Conservation (phyloP, 2,888 invertebrate species). For the Caenorhabditis sp. region DNA sequence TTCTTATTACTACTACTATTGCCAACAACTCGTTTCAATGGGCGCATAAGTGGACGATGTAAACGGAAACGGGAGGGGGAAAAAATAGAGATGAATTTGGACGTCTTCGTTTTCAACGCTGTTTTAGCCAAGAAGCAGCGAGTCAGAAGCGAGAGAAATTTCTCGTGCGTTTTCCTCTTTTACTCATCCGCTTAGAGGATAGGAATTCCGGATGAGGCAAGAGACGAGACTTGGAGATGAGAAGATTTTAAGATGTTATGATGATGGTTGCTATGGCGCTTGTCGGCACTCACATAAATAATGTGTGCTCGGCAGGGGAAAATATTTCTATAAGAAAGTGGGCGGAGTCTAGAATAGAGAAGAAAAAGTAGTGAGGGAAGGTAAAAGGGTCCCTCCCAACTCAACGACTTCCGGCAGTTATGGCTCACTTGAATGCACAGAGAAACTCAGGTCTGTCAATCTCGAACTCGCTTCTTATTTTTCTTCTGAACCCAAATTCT, state of each 20-base stretch:
- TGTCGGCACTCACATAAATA: conserved; percentile 13
- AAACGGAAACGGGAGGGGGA: too few species aligned
- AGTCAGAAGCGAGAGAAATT: too few species aligned
- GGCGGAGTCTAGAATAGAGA: neutral
- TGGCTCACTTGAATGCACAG: conserved; percentile 48
- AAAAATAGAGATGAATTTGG: too few species aligned
- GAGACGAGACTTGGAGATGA: neutral
- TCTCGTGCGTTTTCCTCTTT: too few species aligned
- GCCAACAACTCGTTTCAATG: too few species aligned
- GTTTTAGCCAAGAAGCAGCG: too few species aligned
- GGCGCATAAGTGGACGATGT: too few species aligned
- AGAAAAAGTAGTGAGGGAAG: conserved; percentile 41
- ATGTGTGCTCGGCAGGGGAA: neutral
- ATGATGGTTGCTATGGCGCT: conserved; percentile 3
- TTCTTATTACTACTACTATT: conserved; percentile 4
- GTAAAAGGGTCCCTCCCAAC: conserved; percentile 40
- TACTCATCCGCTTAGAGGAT: too few species aligned
- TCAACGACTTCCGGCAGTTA: conserved; percentile 62
- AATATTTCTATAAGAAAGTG: conserved; percentile 17
- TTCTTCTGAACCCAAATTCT: neutral
- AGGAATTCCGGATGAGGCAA: conserved; percentile 36
- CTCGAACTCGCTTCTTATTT: neutral
- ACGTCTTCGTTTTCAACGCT: too few species aligned
- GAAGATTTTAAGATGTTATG: neutral
- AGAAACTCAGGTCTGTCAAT: neutral